These are phyloP conservation scores for Drosophila jambulina DNA, from an alignment of 1,140 invertebrate genomes.

Conservation along the genomic window DNA sequence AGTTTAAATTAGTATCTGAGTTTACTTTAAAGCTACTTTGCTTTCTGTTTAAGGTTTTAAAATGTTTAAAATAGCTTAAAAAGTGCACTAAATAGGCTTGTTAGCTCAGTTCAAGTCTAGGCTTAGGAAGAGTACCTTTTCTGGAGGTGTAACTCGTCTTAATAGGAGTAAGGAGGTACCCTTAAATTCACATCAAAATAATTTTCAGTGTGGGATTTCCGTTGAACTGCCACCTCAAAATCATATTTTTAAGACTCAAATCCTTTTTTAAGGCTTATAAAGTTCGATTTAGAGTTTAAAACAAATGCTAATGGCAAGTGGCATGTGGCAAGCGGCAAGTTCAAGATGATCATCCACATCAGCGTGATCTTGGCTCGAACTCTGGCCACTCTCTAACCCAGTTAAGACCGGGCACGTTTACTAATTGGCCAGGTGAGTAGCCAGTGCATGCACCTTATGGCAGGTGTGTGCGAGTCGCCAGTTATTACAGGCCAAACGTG, in stretches of 20 bases:
- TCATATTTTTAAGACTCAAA: too few species aligned
- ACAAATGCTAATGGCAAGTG: background rate
- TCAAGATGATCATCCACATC: slow-evolving; percentile 3
- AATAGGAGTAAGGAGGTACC: background rate
- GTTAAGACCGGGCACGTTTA: slow-evolving; percentile 1
- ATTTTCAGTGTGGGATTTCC: background rate
- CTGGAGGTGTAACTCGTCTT: too few species aligned
- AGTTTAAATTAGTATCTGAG: background rate
- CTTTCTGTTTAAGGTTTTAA: background rate
- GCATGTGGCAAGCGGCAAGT: background rate
- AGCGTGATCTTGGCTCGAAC: slow-evolving; percentile 10
- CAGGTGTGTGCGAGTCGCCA: slow-evolving; percentile 3
- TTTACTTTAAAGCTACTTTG: background rate
- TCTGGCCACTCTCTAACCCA: slow-evolving; percentile 5
- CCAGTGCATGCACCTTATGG: background rate
- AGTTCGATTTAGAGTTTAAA: background rate
- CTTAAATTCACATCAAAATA: background rate
- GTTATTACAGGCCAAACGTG: slow-evolving; percentile 39
- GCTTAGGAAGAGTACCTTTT: too few species aligned
- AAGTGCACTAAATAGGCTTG: background rate
- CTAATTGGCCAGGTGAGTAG: slow-evolving; percentile 39
- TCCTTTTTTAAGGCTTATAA: background rate
- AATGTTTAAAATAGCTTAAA: background rate
- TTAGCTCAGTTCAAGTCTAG: too few species aligned
- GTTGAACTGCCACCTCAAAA: too few species aligned